phyloP scores from a whole-genome alignment of 2,888 invertebrate genomes.

The Papilio protenor region DNA sequence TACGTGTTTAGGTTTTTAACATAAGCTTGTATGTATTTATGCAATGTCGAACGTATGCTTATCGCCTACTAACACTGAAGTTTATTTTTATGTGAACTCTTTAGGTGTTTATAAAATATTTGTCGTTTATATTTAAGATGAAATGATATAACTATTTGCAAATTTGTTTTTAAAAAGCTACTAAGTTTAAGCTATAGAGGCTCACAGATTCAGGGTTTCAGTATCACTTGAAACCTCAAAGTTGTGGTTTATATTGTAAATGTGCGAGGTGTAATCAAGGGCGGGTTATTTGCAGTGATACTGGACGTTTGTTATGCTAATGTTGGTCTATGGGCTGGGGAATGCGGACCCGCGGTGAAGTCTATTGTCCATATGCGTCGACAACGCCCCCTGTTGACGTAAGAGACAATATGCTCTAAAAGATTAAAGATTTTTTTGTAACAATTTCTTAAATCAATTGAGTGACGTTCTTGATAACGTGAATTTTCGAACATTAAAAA shows the following conservation, averaged over 20 bases:
- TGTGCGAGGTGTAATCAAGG: background rate
- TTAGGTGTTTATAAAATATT: background rate
- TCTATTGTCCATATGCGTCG: background rate
- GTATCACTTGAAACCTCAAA: background rate
- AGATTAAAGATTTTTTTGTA: background rate
- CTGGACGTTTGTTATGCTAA: constrained; percentile 7
- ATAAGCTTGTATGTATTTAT: constrained; percentile 1
- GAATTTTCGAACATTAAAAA: no score
- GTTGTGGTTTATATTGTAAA: background rate
- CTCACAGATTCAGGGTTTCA: background rate
- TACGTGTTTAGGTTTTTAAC: constrained; percentile 18
- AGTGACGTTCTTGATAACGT: no score
- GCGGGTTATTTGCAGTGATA: background rate
- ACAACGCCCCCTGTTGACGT: background rate
- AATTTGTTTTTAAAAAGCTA: background rate
- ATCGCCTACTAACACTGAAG: background rate
- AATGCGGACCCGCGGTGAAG: background rate
- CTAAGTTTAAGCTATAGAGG: background rate
- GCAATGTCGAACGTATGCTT: background rate
- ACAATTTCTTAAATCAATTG: no score
- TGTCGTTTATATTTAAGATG: background rate
- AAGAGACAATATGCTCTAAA: background rate
- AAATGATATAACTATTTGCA: background rate
- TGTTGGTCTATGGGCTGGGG: background rate
- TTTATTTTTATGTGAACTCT: background rate